Base-by-base conservation (phyloP, 2,797 vertebrate species). In the Lutjanus campechanus region DNA sequence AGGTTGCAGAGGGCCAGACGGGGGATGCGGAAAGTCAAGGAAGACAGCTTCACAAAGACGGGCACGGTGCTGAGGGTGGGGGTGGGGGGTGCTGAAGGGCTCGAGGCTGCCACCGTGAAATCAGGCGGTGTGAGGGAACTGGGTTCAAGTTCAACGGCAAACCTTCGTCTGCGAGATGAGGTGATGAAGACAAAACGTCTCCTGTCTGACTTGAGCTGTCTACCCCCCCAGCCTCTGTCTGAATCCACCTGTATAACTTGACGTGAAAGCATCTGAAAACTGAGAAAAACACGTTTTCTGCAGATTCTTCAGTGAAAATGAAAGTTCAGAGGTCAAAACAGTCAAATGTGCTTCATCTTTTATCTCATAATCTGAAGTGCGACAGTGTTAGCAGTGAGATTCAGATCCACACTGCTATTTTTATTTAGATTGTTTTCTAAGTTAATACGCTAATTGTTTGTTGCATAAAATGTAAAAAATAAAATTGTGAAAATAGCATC, bases 11-110 rank as follows among this genome's bases (percentile, higher is more conserved):
- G 85, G 89, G 85, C 90, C 90, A 94, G 93, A 93, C 92, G 87
- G 90, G 89, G 91, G 90, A 89, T 90, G 88, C 71, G 85, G 84
- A 93, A 91, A 93, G 93, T 95, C 93, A 93, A 88, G 91, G 86
- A 90, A 93, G 93, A 94, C 92, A 92, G 93, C 87, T 88, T 88
- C 78, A 95, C 93, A 95, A 95, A 93, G 91, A 92, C 85, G 13
- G 83, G 89, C 86, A 84, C 41, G 69, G 83, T 84, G 87, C 76
- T 85, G 69, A 49, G 41, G 60, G 36, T 44, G 41, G 12, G 17
- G 60, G 56, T 62, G 62, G 73, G 69, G 17, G 83, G 73, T 46
- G 77, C 36, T 46, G 71, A 66, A 68, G 71, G 54, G 81, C 22
- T 71, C 20, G 63, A 78, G 87, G 85, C 75, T 82, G 85, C 84